Evolutionary conservation across 2,888 invertebrate species (phyloP).

Genomic region (Harpagoxenus sublaevis): DNA sequence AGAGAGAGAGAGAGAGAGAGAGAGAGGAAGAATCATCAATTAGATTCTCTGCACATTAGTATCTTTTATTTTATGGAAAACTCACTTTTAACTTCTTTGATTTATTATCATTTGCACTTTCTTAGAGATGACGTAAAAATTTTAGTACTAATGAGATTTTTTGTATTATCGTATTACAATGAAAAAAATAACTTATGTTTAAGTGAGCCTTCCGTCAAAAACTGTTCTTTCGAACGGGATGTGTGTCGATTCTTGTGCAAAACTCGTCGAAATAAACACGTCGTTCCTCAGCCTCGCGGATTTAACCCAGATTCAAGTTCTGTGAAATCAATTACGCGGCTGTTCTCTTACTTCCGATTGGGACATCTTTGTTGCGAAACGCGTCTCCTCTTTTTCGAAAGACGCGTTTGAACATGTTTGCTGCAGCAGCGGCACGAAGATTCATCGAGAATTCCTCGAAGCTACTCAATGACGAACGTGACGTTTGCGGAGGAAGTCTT

Average conservation of each 20-base stretch:
- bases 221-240: not conserved
- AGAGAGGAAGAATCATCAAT: slow-evolving; percentile 13
- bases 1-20: not conserved
- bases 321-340: slow-evolving; percentile 31
- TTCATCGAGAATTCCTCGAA: slow-evolving; percentile 45
- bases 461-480: slow-evolving; percentile 43
- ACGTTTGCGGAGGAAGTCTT: slow-evolving; percentile 23
- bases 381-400: slow-evolving; percentile 17
- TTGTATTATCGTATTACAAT: not conserved
- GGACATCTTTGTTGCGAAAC: slow-evolving; percentile 44
- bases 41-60: not conserved
- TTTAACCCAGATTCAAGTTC: slow-evolving; percentile 54
- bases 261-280: slow-evolving; percentile 13
- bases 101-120: not conserved
- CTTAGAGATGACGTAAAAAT: not conserved
- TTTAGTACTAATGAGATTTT: not conserved
- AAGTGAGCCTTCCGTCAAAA: not conserved
- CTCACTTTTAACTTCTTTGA: not conserved
- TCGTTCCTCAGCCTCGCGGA: not conserved
- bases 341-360: slow-evolving; percentile 40
- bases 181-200: not conserved
- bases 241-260: not conserved
- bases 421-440: slow-evolving; percentile 24
- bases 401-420: slow-evolving; percentile 8
- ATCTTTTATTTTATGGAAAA: not conserved